Percentiles rank a stretch among this genome's conserved stretches.
Conservation (phyloP, 2,888 invertebrate genomes). For the Ramazzottius varieornatus region DNA sequence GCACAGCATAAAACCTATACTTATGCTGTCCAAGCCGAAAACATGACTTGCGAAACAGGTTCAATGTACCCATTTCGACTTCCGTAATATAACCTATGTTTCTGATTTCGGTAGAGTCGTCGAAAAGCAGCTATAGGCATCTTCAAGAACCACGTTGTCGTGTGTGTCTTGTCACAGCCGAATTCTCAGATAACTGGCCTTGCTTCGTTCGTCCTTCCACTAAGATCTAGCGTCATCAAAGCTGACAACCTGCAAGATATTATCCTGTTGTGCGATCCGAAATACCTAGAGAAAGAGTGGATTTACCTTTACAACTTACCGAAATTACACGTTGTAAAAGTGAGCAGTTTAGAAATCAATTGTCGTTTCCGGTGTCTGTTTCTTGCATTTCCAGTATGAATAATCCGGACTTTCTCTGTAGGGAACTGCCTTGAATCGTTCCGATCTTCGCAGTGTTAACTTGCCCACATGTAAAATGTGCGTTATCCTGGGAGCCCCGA, state of each 20-base stretch:
- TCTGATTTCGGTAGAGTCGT: conserved; percentile 8
- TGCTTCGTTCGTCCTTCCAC: background rate
- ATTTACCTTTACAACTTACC: conserved; percentile 9
- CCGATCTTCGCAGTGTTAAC: background rate
- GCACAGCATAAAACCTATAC: no score
- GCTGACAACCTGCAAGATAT: conserved; percentile 9
- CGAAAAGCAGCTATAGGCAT: conserved; percentile 7
- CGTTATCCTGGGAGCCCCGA: background rate
- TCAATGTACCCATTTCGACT: no score
- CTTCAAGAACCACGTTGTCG: conserved; percentile 6
- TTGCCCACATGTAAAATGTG: background rate
- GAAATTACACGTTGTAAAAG: conserved; percentile 7
- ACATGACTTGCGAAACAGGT: no score
- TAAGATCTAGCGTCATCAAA: conserved; percentile 6
- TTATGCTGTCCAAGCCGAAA: no score
- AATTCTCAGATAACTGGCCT: background rate
- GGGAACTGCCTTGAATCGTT: background rate
- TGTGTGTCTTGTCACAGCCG: background rate
- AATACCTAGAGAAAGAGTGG: conserved; percentile 9
- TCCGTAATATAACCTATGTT: no score
- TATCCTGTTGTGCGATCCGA: conserved; percentile 9
- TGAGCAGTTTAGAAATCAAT: background rate
- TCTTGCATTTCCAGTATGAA: background rate
- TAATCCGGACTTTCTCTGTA: background rate
- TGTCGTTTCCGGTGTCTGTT: background rate